Conservation (phyloP, 2,888 invertebrate species). For the Microctonus aethiopoides region DNA sequence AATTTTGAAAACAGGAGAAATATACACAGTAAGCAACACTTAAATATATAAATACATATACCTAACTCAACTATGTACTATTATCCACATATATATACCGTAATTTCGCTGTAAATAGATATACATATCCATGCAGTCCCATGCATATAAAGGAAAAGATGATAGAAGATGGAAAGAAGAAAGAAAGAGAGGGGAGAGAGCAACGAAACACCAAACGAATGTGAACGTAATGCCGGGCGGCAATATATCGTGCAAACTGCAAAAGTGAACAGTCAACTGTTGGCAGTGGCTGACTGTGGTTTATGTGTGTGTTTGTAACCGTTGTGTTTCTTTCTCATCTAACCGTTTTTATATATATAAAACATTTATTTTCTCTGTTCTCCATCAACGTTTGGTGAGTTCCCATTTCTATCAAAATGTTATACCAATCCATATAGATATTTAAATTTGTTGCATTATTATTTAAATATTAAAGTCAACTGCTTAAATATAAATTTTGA, state of each 20-base stretch:
- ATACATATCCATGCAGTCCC: no score
- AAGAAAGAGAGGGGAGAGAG: constrained; percentile 3
- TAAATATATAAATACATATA: no score
- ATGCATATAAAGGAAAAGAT: not conserved
- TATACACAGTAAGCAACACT: no score
- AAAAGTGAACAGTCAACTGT: constrained; percentile 32
- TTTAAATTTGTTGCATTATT: not conserved
- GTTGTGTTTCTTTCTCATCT: constrained; percentile 10
- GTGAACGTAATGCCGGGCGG: constrained; percentile 19
- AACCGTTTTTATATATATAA: constrained; percentile 5
- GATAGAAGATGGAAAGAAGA: not conserved
- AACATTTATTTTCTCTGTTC: not conserved
- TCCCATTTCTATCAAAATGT: not conserved
- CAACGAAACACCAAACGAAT: constrained; percentile 2
- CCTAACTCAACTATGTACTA: no score
- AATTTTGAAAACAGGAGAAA: no score
- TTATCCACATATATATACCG: no score
- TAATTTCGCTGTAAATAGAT: no score
- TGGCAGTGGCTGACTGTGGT: constrained; percentile 19
- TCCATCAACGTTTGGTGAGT: not conserved
- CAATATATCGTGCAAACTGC: constrained; percentile 13
- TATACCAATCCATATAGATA: not conserved
- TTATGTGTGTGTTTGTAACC: not conserved
- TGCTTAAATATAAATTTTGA: not conserved
- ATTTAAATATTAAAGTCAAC: not conserved